Evolutionary conservation across 2,888 invertebrate genomes (phyloP), one percentile per base, ranked within the genome.

Genomic region (Drosophila koepferae): DNA sequence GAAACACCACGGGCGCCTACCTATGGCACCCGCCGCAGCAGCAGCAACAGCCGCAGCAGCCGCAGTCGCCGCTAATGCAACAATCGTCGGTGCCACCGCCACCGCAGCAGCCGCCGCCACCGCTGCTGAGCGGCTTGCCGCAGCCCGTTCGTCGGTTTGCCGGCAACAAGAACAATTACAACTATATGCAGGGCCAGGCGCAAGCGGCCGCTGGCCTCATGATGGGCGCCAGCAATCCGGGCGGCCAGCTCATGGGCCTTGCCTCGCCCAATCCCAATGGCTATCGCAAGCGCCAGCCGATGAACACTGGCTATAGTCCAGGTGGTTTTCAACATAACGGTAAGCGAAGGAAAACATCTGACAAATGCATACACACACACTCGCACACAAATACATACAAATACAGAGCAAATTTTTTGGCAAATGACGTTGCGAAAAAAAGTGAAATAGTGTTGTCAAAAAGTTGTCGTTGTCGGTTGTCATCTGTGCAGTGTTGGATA

Each of bases 81-180:
- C 67, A 59, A 28, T 48, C 72, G 16, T 46, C 71, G 43, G 58
- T 69, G 63, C 60, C 69, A 14, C 54, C 66, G 56, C 48, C 80
- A 31, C 63, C 59, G 41, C 84, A 72, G 12, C 77, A 62, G 31
- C 56, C 58, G 36, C 40, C 66, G 20, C 67, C 63, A 7, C 41
- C 61, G 20, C 12, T 67, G 54, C 55, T 60, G 0, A 56, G 53
- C 40, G 41, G 64, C 58, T 44, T 70, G 41, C 49, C 68, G 16
- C 84, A 76, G 59, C 51, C 69, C 0, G 38, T 65, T 9, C 89
- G 85, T 4, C 74, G 84, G 20, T 83, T 86, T 23, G 74, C 74
- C 20, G 73, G 89, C 53, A 82, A 80, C 20, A 89, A 89, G 62
- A 88, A 71, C 55, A 82, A 80, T 46, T 85, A 71, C 31, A 77